phyloP scores from a whole-genome alignment of 2,888 invertebrate species.

The Junonia oenone region DNA sequence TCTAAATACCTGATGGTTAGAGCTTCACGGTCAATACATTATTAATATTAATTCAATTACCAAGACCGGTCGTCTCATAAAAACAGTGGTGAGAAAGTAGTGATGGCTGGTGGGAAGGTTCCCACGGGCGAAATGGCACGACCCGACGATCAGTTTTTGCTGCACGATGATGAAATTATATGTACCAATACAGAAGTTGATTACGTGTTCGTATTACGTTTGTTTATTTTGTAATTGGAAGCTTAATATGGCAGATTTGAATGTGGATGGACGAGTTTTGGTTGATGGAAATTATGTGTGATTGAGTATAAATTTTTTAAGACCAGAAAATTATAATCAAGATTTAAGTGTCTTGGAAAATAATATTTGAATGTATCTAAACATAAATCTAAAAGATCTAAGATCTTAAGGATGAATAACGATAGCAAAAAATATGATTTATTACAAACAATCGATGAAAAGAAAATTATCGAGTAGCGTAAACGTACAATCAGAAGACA shows the following conservation, averaged over 20 bases:
- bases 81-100: slow-evolving; percentile 43
- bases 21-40: background rate
- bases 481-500: background rate
- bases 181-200: slow-evolving; percentile 17
- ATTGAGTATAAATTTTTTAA: too few relatives aligned
- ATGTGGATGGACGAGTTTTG: too few relatives aligned
- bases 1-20: background rate
- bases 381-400: too few relatives aligned
- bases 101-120: slow-evolving; percentile 55
- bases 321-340: too few relatives aligned
- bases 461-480: background rate
- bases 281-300: too few relatives aligned
- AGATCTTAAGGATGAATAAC: too few relatives aligned
- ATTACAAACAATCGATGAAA: background rate
- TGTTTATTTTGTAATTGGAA: background rate
- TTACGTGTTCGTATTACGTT: background rate
- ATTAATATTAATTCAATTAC: slow-evolving; percentile 30
- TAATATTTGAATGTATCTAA: background rate
- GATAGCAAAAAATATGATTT: too few relatives aligned
- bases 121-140: slow-evolving; percentile 43
- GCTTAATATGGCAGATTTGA: background rate
- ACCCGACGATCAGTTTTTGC: slow-evolving; percentile 25
- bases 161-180: slow-evolving; percentile 26
- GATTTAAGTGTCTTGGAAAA: too few relatives aligned
- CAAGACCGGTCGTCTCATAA: slow-evolving; percentile 41